These are phyloP conservation scores for Zosterops lateralis DNA, from an alignment of 2,113 vertebrate genomes.

Conservation along the genomic window DNA sequence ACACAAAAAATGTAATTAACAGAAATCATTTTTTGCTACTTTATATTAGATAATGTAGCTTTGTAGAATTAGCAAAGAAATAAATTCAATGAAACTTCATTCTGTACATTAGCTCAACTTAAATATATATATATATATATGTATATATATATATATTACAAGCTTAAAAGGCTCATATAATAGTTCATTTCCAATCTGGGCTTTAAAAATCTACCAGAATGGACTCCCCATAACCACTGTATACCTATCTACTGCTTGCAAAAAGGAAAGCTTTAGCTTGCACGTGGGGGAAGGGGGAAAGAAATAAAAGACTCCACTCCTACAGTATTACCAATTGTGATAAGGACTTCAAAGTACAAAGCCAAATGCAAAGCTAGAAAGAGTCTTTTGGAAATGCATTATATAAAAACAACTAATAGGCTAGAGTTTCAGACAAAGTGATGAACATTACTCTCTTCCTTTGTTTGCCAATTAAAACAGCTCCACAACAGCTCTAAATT, in stretches of 20 bases:
- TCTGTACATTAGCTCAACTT: conserved; percentile 75
- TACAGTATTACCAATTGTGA: not conserved
- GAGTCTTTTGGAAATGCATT: not conserved
- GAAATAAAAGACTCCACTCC: not conserved
- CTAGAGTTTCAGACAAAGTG: not conserved
- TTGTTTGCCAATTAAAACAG: not conserved
- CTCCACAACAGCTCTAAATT: not conserved
- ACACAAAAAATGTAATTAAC: conserved; percentile 38
- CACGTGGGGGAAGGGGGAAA: not conserved
- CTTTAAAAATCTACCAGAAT: conserved; percentile 49
- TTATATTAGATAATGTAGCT: conserved; percentile 66
- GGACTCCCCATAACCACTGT: conserved; percentile 30
- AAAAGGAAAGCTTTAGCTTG: not conserved
- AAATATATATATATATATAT: conserved; percentile 50
- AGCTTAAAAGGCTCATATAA: conserved; percentile 67
- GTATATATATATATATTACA: conserved; percentile 59
- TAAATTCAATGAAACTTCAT: conserved; percentile 60
- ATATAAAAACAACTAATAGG: not conserved
- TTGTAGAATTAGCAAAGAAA: conserved; percentile 68
- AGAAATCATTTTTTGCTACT: conserved; percentile 45
- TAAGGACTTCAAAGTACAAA: conserved; percentile 2
- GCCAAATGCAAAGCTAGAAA: conserved; percentile 22
- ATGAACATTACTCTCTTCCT: not conserved
- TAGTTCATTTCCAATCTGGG: conserved; percentile 71
- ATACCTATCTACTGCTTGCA: not conserved